Conservation (phyloP, 2,797 vertebrate genomes). For the Oreortyx pictus region DNA sequence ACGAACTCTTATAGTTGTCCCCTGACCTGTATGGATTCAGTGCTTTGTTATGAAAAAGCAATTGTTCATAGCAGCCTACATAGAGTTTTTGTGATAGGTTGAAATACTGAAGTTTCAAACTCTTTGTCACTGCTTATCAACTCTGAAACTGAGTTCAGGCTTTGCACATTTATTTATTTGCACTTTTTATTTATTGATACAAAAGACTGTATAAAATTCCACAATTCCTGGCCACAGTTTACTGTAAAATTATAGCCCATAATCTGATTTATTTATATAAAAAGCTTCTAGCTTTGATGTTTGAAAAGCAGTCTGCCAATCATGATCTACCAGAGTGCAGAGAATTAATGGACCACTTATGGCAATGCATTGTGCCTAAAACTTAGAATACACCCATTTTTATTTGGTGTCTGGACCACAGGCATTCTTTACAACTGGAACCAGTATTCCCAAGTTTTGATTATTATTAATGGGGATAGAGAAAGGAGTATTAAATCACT, state of each 20-base stretch:
- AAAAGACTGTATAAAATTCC: neutral
- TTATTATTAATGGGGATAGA: neutral
- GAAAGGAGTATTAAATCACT: neutral
- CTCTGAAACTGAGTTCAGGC: conserved; percentile 11
- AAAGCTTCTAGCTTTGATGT: neutral
- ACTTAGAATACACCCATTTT: neutral
- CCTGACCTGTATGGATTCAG: rapidly evolving
- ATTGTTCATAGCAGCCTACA: neutral
- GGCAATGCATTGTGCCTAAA: neutral
- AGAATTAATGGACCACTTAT: neutral
- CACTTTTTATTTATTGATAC: neutral
- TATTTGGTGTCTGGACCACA: neutral
- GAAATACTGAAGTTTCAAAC: neutral
- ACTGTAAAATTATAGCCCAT: neutral
- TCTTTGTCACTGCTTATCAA: neutral
- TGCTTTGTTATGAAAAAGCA: neutral
- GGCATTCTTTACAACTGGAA: neutral
- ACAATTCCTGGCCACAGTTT: neutral
- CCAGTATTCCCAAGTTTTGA: neutral
- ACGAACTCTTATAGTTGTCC: rapidly evolving
- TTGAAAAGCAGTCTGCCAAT: neutral
- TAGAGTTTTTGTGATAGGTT: neutral
- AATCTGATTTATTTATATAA: neutral
- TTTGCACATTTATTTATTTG: neutral
- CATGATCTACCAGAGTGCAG: neutral